Percentiles rank a stretch among this genome's conserved stretches.
Conservation (phyloP, 1,140 invertebrate species). For the Sogatella furcifera region DNA sequence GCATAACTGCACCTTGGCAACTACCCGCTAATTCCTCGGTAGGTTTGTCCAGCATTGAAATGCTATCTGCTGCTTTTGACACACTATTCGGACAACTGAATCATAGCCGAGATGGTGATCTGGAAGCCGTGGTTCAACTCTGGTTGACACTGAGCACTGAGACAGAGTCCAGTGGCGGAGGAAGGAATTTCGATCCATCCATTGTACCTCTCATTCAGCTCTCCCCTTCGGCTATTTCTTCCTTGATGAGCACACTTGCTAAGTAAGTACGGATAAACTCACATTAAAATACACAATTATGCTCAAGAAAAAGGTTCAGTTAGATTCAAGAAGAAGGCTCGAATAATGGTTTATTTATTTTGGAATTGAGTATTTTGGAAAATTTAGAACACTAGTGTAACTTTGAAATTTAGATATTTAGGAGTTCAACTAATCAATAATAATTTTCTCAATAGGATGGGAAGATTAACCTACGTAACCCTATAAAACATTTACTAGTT, state of each 20-base stretch:
- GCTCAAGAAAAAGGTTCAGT: no score
- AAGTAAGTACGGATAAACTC: slow-evolving; percentile 31
- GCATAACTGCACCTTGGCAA: slow-evolving; percentile 30
- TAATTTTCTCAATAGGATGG: no score
- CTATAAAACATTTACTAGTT: no score
- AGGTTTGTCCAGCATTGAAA: slow-evolving; percentile 35
- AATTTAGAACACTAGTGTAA: no score
- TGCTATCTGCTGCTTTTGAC: slow-evolving; percentile 60
- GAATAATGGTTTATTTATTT: no score
- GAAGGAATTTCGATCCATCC: slow-evolving; percentile 42
- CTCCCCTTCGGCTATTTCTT: slow-evolving; percentile 54
- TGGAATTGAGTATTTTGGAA: no score
- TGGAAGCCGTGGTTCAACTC: slow-evolving; percentile 69
- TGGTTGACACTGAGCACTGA: slow-evolving; percentile 71
- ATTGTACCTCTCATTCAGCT: slow-evolving; percentile 59
- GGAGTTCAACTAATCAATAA: no score
- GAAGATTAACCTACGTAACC: no score
- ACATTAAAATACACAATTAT: no score
- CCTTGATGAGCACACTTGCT: slow-evolving; percentile 53
- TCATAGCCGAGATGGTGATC: slow-evolving; percentile 42
- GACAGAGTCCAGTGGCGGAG: slow-evolving; percentile 32
- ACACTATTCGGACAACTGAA: slow-evolving; percentile 47
- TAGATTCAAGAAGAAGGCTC: no score
- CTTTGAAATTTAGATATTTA: no score
- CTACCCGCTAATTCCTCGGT: not conserved